Evolutionary conservation across 2,797 vertebrate genomes (phyloP).

Genomic region (Tapirus indicus): DNA sequence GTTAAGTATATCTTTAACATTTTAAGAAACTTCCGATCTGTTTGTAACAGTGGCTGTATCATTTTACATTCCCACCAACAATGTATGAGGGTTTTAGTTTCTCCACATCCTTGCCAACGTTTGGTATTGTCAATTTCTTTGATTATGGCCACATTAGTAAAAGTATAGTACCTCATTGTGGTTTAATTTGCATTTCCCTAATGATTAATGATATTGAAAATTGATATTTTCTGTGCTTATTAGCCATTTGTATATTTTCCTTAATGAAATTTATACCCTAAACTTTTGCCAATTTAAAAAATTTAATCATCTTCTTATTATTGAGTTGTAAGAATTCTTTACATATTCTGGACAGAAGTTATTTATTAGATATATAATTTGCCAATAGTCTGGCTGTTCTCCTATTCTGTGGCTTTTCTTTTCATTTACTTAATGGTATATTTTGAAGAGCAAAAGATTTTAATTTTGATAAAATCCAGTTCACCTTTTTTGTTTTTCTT

Average conservation of each 20-base stretch:
- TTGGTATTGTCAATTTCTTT: background rate
- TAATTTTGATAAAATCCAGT: background rate
- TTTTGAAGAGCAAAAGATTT: slow-evolving; percentile 26
- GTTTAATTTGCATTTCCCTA: background rate
- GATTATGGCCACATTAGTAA: background rate
- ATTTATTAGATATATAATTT: background rate
- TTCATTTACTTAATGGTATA: background rate
- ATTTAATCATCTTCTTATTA: background rate
- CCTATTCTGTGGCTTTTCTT: background rate
- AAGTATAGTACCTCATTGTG: background rate
- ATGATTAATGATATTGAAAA: background rate
- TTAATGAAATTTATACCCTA: background rate
- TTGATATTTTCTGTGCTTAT: background rate
- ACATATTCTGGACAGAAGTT: background rate
- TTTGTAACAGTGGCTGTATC: background rate
- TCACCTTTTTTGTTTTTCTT: background rate
- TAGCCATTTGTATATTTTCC: background rate
- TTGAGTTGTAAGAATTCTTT: background rate
- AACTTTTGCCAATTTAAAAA: background rate
- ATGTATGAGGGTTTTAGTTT: background rate
- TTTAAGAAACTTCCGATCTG: background rate
- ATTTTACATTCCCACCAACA: background rate
- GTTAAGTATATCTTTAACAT: background rate
- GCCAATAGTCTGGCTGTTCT: background rate
- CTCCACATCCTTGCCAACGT: background rate